A percentile compares a stretch with the other conserved stretches of the same genome.
These are phyloP conservation scores for Florisuga fusca DNA, from an alignment of 2,797 vertebrate genomes.

Conservation along the genomic window DNA sequence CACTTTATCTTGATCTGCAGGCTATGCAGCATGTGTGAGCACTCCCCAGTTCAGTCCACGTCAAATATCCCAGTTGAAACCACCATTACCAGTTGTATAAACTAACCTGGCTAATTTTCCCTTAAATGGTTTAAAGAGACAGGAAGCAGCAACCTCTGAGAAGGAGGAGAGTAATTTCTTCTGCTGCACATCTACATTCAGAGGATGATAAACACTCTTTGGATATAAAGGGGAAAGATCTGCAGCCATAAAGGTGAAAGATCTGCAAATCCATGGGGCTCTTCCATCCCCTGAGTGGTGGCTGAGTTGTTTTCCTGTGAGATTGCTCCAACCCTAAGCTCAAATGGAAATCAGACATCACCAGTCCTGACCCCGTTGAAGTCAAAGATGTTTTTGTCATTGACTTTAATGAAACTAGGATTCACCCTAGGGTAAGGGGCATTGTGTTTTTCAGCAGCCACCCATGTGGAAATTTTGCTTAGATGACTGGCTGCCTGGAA, in stretches of 20 bases:
- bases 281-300: background rate
- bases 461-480: conserved; percentile 70
- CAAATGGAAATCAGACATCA: conserved; percentile 13
- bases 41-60: background rate
- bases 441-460: conserved; percentile 70
- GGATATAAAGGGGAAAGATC: background rate
- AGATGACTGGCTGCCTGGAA: conserved; percentile 72
- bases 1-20: background rate
- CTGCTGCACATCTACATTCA: background rate
- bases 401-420: conserved; percentile 58
- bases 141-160: background rate
- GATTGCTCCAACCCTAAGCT: background rate
- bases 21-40: background rate
- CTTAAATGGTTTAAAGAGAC: background rate
- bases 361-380: conserved; percentile 7
- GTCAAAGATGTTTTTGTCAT: conserved; percentile 62
- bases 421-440: conserved; percentile 64
- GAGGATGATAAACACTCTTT: background rate
- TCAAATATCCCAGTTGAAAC: background rate
- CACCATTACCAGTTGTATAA: background rate
- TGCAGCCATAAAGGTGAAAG: background rate
- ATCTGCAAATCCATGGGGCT: background rate
- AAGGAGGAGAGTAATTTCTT: background rate
- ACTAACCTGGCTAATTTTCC: background rate
- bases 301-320: conserved; percentile 11